A percentile compares a stretch with the other conserved stretches of the same genome.
These are phyloP conservation scores for Fragum whitleyi DNA, from an alignment of 2,888 invertebrate species.

Conservation along the genomic window DNA sequence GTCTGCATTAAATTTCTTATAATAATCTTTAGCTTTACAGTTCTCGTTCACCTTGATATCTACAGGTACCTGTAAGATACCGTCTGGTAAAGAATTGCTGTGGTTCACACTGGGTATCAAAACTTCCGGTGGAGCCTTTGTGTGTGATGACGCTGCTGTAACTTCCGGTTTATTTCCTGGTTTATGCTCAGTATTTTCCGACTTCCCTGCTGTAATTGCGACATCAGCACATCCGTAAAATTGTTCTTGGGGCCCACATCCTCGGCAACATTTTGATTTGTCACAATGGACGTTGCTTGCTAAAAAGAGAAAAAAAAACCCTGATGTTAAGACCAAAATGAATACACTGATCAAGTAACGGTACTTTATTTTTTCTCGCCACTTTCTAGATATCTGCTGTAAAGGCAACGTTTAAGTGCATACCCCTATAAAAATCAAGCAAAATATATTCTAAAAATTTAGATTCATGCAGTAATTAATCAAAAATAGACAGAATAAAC, in stretches of 20 bases:
- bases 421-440: no score
- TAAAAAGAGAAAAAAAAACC: conserved; percentile 27
- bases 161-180: background rate
- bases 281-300: conserved; percentile 68
- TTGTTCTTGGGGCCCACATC: conserved; percentile 70
- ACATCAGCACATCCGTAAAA: conserved; percentile 62
- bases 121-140: conserved; percentile 14
- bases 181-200: background rate
- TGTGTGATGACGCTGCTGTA: conserved; percentile 11
- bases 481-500: no score
- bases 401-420: no score
- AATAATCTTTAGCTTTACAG: conserved; percentile 45
- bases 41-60: background rate
- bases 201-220: conserved; percentile 28
- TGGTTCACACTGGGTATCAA: background rate
- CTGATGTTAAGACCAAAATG: no score
- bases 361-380: no score
- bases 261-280: conserved; percentile 61
- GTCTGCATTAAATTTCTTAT: conserved; percentile 10
- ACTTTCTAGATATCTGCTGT: no score
- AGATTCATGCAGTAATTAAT: no score
- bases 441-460: no score
- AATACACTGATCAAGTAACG: no score
- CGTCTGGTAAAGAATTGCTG: background rate
- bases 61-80: conserved; percentile 12